phyloP scores from a whole-genome alignment of 37 sponge, comb jelly and placozoan genomes.

The Chondrilla cf. caribensis region DNA sequence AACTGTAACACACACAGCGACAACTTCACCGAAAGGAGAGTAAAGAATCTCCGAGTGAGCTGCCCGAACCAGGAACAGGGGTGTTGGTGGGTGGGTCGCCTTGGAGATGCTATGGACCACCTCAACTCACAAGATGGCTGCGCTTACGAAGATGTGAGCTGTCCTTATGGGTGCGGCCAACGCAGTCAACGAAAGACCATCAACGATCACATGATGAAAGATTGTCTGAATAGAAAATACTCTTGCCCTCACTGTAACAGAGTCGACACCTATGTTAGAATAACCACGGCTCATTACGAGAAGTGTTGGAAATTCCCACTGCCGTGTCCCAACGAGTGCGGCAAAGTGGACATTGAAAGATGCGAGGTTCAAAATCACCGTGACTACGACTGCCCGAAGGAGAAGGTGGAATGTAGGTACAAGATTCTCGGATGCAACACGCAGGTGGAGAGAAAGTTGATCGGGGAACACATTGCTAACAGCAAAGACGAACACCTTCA shows the following conservation, averaged over 20 bases:
- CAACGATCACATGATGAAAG: not conserved
- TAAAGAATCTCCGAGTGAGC: not conserved
- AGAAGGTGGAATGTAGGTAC: not conserved
- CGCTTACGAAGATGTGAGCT: not conserved
- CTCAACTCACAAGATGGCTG: not conserved
- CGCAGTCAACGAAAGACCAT: not conserved
- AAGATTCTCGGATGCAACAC: conserved; percentile 1
- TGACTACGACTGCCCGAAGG: not conserved
- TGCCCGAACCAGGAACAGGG: not conserved
- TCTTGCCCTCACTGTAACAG: not conserved
- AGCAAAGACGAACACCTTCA: conserved; percentile 18
- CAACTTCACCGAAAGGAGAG: not conserved
- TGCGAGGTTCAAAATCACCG: not conserved
- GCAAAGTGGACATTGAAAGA: not conserved
- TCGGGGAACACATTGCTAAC: not conserved
- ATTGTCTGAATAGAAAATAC: not conserved
- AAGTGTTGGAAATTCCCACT: not conserved
- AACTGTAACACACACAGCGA: not conserved
- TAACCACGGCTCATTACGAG: not conserved
- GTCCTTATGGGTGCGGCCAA: not conserved
- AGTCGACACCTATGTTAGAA: not conserved
- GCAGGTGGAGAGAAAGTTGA: conserved; percentile 1
- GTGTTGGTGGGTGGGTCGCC: not conserved
- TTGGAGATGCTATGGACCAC: conserved; percentile 3
- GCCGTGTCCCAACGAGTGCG: not conserved